Conservation (phyloP, 1,140 invertebrate species). For the Lepidostoma basale region DNA sequence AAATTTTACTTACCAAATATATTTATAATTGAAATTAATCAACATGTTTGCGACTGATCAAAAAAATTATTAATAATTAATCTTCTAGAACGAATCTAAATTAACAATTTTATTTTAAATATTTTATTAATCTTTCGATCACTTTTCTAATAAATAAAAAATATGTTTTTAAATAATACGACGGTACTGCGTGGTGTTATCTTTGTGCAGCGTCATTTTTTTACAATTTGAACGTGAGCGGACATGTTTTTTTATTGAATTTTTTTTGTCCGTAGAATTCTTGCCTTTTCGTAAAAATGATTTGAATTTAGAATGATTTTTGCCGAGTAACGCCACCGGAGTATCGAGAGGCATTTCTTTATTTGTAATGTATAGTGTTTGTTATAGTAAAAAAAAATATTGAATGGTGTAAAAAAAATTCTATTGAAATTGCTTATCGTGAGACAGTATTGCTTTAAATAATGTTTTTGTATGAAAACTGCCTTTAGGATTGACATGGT, state of each 20-base stretch:
- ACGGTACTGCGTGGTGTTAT: neutral
- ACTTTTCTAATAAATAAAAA: neutral
- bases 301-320: neutral
- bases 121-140: too few species aligned
- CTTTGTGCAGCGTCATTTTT: neutral
- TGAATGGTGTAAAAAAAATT: neutral
- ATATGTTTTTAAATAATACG: neutral
- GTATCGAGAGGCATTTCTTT: too few species aligned
- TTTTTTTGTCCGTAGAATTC: neutral
- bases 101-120: neutral
- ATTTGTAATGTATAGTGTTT: neutral
- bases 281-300: neutral
- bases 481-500: constrained; percentile 4
- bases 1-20: constrained; percentile 25
- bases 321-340: neutral
- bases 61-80: constrained; percentile 24
- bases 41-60: constrained; percentile 19
- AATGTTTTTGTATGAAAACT: constrained; percentile 25
- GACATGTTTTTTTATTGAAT: neutral
- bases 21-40: constrained; percentile 28
- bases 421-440: constrained; percentile 21
- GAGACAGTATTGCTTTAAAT: constrained; percentile 23
- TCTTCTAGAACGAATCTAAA: constrained; percentile 21
- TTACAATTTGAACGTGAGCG: neutral
- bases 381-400: neutral